A percentile compares a stretch with the other conserved stretches of the same genome.
phyloP scores from a whole-genome alignment of 1,140 invertebrate genomes.

The Pseudomyrmex cubaensis region DNA sequence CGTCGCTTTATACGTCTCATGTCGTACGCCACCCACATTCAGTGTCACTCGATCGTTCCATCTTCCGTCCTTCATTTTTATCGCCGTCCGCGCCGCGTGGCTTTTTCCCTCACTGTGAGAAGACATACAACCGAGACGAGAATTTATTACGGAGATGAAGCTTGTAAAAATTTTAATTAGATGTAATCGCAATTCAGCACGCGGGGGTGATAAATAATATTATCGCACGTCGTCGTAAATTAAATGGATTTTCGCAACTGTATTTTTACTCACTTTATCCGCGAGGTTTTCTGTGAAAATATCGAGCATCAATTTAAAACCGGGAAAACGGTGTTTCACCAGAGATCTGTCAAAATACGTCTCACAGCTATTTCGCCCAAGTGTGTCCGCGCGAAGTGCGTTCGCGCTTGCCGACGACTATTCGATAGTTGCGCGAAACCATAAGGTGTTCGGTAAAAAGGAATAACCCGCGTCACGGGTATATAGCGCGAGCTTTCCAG shows the following conservation, averaged over 20 bases:
- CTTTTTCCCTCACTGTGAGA: no score
- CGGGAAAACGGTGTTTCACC: background rate
- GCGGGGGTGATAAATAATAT: no score
- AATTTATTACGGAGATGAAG: no score
- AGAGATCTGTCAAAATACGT: background rate
- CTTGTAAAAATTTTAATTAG: background rate
- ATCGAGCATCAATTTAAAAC: background rate
- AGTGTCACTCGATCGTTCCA: slow-evolving; percentile 97
- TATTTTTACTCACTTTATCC: slow-evolving; percentile 20
- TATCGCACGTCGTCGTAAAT: no score
- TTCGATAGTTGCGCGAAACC: slow-evolving; percentile 19
- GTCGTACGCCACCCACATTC: slow-evolving; percentile 97
- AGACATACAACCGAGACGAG: no score
- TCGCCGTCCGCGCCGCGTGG: no score
- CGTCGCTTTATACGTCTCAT: slow-evolving; percentile 96
- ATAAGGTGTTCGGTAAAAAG: slow-evolving; percentile 16
- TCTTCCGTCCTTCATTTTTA: slow-evolving; percentile 56
- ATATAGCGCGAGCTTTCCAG: slow-evolving; percentile 29
- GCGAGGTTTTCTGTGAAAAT: background rate
- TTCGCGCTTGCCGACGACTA: slow-evolving; percentile 12
- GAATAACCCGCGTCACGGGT: slow-evolving; percentile 21
- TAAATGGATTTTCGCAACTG: no score
- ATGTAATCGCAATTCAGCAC: no score
- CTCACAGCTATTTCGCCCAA: background rate
- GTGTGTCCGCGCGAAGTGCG: background rate